These are phyloP conservation scores for Allolobophora icterica DNA, from an alignment of 2,888 invertebrate genomes.

Conservation along the genomic window DNA sequence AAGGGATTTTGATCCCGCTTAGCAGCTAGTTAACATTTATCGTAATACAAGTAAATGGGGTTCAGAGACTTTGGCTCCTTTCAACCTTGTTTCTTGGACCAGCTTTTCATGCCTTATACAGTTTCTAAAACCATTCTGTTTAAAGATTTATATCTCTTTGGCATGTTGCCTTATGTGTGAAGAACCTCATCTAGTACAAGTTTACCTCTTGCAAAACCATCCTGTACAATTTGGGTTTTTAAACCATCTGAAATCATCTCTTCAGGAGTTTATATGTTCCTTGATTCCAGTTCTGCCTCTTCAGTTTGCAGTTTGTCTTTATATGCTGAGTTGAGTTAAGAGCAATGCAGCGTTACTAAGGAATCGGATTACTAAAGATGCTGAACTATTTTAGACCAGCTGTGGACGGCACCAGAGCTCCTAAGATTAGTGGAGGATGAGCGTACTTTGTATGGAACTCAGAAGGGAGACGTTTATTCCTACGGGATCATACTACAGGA, in stretches of 20 bases:
- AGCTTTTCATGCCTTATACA: too few species aligned
- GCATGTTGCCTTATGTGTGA: too few species aligned
- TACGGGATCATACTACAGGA: conserved; percentile 40
- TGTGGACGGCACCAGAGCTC: conserved; percentile 44
- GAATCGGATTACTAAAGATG: neutral
- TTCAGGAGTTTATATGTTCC: neutral
- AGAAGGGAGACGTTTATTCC: conserved; percentile 41
- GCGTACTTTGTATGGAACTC: conserved; percentile 33
- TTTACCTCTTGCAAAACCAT: too few species aligned
- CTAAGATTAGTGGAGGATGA: conserved; percentile 22
- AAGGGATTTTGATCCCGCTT: too few species aligned
- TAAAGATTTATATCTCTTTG: too few species aligned
- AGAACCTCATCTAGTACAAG: too few species aligned
- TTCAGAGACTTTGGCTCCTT: too few species aligned
- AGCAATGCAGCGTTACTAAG: neutral
- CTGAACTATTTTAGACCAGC: conserved; percentile 22
- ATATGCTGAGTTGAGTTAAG: neutral
- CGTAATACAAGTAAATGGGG: too few species aligned
- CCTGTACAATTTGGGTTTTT: too few species aligned
- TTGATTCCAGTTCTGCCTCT: neutral
- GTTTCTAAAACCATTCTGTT: too few species aligned
- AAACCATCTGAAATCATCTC: neutral
- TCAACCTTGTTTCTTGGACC: too few species aligned
- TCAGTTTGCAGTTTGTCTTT: neutral
- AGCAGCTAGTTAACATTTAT: too few species aligned